Conservation (phyloP, 2,888 invertebrate genomes). For the Scaptomyza flava region DNA sequence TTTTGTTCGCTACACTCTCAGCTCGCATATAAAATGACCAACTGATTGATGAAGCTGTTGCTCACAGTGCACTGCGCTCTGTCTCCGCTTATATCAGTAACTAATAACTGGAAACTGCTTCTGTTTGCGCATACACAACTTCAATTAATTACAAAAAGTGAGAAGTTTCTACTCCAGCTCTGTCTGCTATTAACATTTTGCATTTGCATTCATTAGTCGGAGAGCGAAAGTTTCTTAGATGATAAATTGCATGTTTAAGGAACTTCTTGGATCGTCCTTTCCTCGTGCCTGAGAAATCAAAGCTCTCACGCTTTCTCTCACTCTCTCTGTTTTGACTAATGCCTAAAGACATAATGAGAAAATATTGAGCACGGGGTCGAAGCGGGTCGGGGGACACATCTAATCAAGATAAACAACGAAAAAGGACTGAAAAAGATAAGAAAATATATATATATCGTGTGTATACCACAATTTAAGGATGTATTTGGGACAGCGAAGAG, state of each 20-base stretch:
- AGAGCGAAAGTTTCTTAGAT: constrained; percentile 54
- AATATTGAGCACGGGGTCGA: constrained; percentile 38
- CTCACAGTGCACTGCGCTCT: constrained; percentile 12
- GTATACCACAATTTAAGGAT: constrained; percentile 27
- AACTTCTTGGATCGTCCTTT: constrained; percentile 32
- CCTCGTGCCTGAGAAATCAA: constrained; percentile 53
- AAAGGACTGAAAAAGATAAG: constrained; percentile 25
- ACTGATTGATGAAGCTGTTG: constrained; percentile 72
- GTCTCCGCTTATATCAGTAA: constrained; percentile 6
- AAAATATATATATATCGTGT: constrained; percentile 10
- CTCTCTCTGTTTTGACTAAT: constrained; percentile 51
- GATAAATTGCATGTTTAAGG: constrained; percentile 71
- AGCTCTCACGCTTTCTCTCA: constrained; percentile 11
- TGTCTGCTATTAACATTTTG: constrained; percentile 72
- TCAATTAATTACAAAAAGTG: constrained; percentile 68
- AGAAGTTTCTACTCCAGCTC: constrained; percentile 56
- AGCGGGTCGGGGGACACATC: constrained; percentile 14
- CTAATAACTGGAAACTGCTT: constrained; percentile 24
- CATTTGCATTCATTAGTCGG: constrained; percentile 71
- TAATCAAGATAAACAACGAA: constrained; percentile 64
- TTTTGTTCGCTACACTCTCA: constrained; percentile 31
- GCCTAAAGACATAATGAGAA: constrained; percentile 66
- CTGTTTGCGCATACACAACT: constrained; percentile 41
- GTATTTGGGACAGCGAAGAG: constrained; percentile 39
- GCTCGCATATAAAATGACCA: constrained; percentile 70